Conservation (phyloP, 2,797 vertebrate species). For the Xyrichtys novacula region DNA sequence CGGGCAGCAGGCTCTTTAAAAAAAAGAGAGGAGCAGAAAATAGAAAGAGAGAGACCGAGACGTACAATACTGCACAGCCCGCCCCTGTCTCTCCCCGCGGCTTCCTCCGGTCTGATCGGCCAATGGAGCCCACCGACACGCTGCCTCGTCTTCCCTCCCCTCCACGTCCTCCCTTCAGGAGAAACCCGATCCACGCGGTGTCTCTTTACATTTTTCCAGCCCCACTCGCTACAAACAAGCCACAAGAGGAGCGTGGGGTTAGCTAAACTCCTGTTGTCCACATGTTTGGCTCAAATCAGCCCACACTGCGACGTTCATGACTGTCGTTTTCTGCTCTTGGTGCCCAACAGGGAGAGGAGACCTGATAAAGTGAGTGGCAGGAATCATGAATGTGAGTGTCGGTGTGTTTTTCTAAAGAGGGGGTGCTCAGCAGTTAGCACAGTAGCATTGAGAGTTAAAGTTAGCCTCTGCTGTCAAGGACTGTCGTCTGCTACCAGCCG, state of each 20-base stretch:
- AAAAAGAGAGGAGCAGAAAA: constrained; percentile 60
- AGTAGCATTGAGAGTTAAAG: constrained; percentile 65
- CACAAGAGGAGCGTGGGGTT: constrained; percentile 52
- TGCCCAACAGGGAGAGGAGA: constrained; percentile 50
- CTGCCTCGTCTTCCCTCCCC: constrained; percentile 40
- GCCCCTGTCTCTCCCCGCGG: constrained; percentile 28
- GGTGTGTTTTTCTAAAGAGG: constrained; percentile 13
- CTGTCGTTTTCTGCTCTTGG: constrained; percentile 30
- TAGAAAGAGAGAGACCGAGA: constrained; percentile 45
- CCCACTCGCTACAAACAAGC: constrained; percentile 65
- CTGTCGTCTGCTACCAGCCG: constrained; percentile 41
- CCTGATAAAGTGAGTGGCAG: constrained; percentile 72
- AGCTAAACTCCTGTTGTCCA: constrained; percentile 40
- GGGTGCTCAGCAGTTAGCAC: constrained; percentile 17
- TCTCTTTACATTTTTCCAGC: constrained; percentile 78
- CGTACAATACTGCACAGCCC: constrained; percentile 50
- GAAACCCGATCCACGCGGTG: constrained; percentile 79
- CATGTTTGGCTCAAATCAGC: constrained; percentile 49
- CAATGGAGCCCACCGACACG: constrained; percentile 68
- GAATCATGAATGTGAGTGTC: constrained; percentile 7
- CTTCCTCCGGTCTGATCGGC: constrained; percentile 60
- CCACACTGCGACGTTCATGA: constrained; percentile 38
- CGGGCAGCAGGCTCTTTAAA: constrained; percentile 47
- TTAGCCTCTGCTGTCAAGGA: constrained; percentile 67
- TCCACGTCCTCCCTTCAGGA: constrained; percentile 49